Evolutionary conservation across 37 sponge, comb jelly and placozoan species (phyloP).

Genomic region (Ianthella basta): DNA sequence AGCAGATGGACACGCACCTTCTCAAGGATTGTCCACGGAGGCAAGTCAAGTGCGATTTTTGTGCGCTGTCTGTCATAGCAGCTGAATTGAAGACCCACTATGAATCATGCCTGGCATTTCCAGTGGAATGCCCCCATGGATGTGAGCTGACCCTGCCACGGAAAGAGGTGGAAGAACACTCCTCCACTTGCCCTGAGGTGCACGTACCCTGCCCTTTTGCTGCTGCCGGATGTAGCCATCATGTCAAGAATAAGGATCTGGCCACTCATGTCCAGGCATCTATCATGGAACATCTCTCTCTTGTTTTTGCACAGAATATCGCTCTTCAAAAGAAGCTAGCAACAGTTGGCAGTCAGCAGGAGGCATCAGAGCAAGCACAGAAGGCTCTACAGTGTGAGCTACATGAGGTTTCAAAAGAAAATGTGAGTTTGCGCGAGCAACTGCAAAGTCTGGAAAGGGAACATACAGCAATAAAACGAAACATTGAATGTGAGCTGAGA

Average conservation of each 20-base stretch:
- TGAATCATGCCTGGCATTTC: not conserved
- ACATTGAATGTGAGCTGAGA: no score
- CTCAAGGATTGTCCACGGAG: not conserved
- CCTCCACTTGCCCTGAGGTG: not conserved
- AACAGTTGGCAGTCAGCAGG: no score
- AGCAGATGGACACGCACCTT: not conserved
- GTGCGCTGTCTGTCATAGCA: not conserved
- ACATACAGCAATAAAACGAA: no score
- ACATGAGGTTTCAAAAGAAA: no score
- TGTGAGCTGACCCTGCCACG: not conserved
- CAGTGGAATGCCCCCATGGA: not conserved
- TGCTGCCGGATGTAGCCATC: not conserved
- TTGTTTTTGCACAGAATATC: no score
- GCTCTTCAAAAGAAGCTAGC: no score
- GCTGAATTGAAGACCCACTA: not conserved
- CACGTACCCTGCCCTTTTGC: not conserved
- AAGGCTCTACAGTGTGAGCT: no score
- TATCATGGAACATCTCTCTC: not conserved
- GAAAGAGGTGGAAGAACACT: not conserved
- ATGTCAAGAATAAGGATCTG: not conserved
- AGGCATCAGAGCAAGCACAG: no score
- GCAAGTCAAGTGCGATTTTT: conserved; percentile 1
- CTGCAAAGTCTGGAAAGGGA: no score
- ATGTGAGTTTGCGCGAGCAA: no score
- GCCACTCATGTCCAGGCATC: not conserved